Evolutionary conservation across 2,797 vertebrate species (phyloP), one percentile per base, ranked within the genome.

Genomic region (Microhierax caerulescens): DNA sequence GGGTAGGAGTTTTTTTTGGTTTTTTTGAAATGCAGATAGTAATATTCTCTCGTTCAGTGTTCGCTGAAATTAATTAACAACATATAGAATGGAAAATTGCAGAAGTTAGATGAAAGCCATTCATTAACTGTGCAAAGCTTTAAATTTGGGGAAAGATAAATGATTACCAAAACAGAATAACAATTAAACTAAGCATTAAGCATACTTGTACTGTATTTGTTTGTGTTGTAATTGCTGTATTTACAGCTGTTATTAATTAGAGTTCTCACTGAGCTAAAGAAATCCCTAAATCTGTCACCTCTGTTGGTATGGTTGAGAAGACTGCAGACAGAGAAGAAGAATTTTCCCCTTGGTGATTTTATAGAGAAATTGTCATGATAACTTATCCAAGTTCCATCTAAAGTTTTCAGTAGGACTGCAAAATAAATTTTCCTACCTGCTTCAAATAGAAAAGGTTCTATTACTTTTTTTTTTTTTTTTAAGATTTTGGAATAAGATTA

Each of bases 41-140:
- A 80, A 73, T 85, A 85, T 30, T 69, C 28, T 63, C 37, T 92
- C 36, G 90, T 59, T 13, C 22, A 57, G 16, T n/a, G 15, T 60
- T 83, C 12, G 3, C 34, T 92, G 74, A 92, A 96, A 96, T 90
- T 85, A 95, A 85, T 95, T 94, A 93, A 76, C 76, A 72, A 84
- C 27, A 64, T 36, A 83, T 23, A 68, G 76, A 93, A 90, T 45
- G 18, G 34, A 79, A 92, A 95, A 86, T 85, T 94, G 83, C 61
- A 91, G 60, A 96, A 93, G 65, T 80, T 87, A 77, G 51, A 90
- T 75, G 27, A 97, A 91, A 92, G 36, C 37, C 30, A 73, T 88
- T 91, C 76, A 95, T 88, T 92, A 92, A 56, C 53, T 60, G 13
- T 79, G 59, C 37, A 76, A 92, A 81, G 64, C 72, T 91, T 78